A percentile compares a stretch with the other conserved stretches of the same genome.
Evolutionary conservation across 1,140 invertebrate genomes (phyloP).

Genomic region (Euborellia annulipes): DNA sequence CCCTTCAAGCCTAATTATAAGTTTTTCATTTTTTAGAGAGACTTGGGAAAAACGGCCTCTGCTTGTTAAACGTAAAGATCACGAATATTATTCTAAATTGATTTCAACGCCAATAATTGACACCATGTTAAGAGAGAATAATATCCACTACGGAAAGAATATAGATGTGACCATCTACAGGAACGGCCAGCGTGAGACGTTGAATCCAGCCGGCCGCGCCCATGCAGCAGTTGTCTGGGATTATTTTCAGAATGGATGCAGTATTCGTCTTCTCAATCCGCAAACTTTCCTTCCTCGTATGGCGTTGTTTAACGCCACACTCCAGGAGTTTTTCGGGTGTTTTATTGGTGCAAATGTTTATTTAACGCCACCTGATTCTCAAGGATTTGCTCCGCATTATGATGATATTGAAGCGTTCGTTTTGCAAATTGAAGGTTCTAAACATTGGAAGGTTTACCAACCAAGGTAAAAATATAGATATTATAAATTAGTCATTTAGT

Average conservation of each 20-base stretch:
- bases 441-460: constrained; percentile 83
- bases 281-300: constrained; percentile 63
- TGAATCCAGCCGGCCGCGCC: constrained; percentile 64
- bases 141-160: constrained; percentile 69
- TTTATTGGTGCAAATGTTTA: constrained; percentile 92
- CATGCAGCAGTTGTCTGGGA: constrained; percentile 76
- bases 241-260: constrained; percentile 78
- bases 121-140: constrained; percentile 52
- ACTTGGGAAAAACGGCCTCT: constrained; percentile 72
- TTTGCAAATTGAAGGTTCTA: constrained; percentile 88
- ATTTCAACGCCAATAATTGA: constrained; percentile 64
- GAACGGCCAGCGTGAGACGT: constrained; percentile 63
- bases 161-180: constrained; percentile 79
- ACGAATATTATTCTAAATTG: constrained; percentile 52
- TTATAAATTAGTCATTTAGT: too few relatives aligned
- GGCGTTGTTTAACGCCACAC: constrained; percentile 44
- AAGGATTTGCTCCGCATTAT: constrained; percentile 96
- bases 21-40: constrained; percentile 21
- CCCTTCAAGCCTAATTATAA: constrained; percentile 15
- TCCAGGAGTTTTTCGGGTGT: constrained; percentile 89
- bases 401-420: constrained; percentile 99
- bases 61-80: constrained; percentile 46
- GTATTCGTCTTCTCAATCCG: constrained; percentile 83
- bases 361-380: constrained; percentile 83
- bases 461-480: constrained; percentile 33